Evolutionary conservation across 2,113 vertebrate species (phyloP).

Genomic region (Nannobrachium achirus): DNA sequence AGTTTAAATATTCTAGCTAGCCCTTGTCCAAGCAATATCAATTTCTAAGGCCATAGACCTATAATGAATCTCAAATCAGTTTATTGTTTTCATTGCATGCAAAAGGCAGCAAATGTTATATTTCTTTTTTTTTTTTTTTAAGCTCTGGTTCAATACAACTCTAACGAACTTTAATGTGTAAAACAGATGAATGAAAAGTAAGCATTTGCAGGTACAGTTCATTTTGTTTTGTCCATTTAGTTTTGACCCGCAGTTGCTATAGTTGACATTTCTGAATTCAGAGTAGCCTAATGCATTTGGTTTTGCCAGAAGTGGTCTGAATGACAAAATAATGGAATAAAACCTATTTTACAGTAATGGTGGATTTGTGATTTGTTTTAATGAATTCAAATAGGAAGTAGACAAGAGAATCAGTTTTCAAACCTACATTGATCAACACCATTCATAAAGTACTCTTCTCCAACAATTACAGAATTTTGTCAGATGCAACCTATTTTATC

Average conservation of each 20-base stretch:
- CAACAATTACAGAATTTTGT: too few relatives aligned
- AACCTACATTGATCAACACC: too few relatives aligned
- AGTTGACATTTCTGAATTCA: constrained; percentile 19
- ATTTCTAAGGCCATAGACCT: too few relatives aligned
- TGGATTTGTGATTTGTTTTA: background rate
- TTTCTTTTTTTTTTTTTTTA: background rate
- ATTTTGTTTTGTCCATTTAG: constrained; percentile 22
- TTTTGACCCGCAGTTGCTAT: constrained; percentile 1
- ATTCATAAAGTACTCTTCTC: too few relatives aligned
- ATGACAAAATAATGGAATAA: constrained; percentile 29
- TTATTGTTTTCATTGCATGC: constrained; percentile 5
- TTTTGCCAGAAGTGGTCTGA: constrained; percentile 21
- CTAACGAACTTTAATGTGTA: background rate
- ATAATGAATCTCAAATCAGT: constrained; percentile 22
- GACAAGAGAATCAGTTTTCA: background rate
- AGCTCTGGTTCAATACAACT: too few relatives aligned
- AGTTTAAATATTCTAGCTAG: constrained; percentile 21
- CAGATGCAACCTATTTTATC: too few relatives aligned
- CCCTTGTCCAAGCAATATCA: constrained; percentile 10
- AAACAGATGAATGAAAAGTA: background rate
- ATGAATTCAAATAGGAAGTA: background rate
- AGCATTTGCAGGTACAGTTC: background rate
- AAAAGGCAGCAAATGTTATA: constrained; percentile 8
- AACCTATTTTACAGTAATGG: constrained; percentile 58
- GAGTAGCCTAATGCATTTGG: constrained; percentile 25